Base-by-base conservation (phyloP, 2,113 vertebrate genomes). In the Colius striatus region DNA sequence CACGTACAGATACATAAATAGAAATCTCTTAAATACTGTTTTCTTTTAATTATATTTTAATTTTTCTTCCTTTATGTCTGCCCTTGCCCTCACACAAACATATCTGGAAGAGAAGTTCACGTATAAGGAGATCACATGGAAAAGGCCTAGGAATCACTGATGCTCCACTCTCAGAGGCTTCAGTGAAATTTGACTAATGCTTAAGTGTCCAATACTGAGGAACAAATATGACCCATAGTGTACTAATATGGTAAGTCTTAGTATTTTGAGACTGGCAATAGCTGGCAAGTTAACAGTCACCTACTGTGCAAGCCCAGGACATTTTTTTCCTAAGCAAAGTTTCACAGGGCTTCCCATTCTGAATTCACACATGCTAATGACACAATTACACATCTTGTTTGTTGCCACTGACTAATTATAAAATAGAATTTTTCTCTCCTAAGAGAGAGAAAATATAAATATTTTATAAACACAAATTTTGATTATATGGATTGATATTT, bases 301-400 rank as follows among this genome's bases (percentile, higher is more conserved):
- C 85, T 90, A 77, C 84, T 94, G 75, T 95, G 63, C 79, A 92
- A 93, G 61, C 15, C 25, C 30, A 74, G 68, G 85, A 86, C 53
- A 5, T 74, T 94, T 87, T 87, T 96, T 93, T 53, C 55, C 62
- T 79, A 65, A 89, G 77, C 22, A 70, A 68, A 94, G 30, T 74
- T 92, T 84, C 68, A 94, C 79, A 92, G 87, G 51, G 72, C 70
- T 95, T 96, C 85, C 75, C 89, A 95, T 88, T 93, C 79, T 90
- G 65, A 94, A 90, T 93, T 94, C 94, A 95, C 92, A 94, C 90
- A 92, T 88, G 88, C 70, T 94, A 95, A 97, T 96, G 94, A 84
- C 11, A 1, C 57, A 90, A 84, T 94, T 36, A 29, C 45, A 72
- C 30, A 14, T 66, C 90, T 90, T 90, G 23, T 87, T 92, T 94